phyloP scores from a whole-genome alignment of 2,113 vertebrate genomes.

The Dipodomys merriami region DNA sequence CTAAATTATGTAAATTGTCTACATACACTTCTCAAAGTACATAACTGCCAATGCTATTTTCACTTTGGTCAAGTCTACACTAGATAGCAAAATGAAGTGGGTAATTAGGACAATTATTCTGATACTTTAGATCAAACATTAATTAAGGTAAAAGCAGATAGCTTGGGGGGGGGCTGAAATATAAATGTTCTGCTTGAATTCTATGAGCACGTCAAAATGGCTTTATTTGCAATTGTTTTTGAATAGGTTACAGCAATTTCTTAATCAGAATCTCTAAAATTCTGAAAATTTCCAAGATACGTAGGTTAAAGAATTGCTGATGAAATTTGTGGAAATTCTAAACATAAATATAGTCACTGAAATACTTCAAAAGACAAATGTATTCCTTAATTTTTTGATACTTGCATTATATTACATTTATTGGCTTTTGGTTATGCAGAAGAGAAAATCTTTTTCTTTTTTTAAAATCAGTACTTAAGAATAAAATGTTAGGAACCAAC shows the following conservation, averaged over 20 bases:
- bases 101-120: constrained; percentile 77
- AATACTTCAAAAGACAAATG: background rate
- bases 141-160: constrained; percentile 79
- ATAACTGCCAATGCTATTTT: constrained; percentile 75
- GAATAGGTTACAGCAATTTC: background rate
- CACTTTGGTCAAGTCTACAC: constrained; percentile 76
- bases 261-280: constrained; percentile 25
- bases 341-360: constrained; percentile 43
- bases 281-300: constrained; percentile 42
- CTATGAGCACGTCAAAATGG: constrained; percentile 33
- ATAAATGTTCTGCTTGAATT: constrained; percentile 59
- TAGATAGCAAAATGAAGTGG: constrained; percentile 76
- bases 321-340: constrained; percentile 10
- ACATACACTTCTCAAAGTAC: constrained; percentile 74
- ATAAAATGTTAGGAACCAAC: background rate
- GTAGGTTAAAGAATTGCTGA: background rate
- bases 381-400: background rate
- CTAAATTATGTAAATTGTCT: constrained; percentile 81
- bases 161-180: constrained; percentile 45
- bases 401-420: background rate
- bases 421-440: background rate
- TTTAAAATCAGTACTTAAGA: background rate
- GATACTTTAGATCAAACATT: constrained; percentile 79
- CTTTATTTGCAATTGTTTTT: constrained; percentile 50
- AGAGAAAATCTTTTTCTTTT: background rate